Conservation (phyloP, 37 sponge, comb jelly and placozoan species). For the Eunapius fragilis region DNA sequence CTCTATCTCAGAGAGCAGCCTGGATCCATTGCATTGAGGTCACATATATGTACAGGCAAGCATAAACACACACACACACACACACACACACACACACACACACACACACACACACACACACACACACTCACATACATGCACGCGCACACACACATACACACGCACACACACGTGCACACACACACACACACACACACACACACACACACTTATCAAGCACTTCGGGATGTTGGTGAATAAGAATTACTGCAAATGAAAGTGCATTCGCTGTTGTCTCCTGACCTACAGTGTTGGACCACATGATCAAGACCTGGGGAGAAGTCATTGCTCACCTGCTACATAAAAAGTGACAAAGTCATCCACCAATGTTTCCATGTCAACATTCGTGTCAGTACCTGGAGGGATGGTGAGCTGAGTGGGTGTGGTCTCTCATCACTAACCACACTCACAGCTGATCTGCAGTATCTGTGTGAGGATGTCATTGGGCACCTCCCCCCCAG, state of each 20-base stretch:
- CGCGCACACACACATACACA: neutral
- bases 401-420: neutral
- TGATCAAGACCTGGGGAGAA: neutral
- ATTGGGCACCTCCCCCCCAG: neutral
- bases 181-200: neutral
- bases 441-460: neutral
- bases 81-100: neutral
- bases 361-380: constrained; percentile 13
- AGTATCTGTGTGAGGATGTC: neutral
- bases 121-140: neutral
- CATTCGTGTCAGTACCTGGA: neutral
- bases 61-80: neutral
- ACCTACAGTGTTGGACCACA: neutral
- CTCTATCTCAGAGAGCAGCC: neutral
- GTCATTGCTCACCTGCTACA: neutral
- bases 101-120: neutral
- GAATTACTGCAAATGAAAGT: neutral
- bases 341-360: constrained; percentile 14
- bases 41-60: neutral
- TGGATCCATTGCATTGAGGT: neutral
- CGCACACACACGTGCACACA: neutral
- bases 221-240: neutral
- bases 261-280: constrained; percentile 7
- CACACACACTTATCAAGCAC: neutral
- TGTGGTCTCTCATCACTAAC: neutral